Evolutionary conservation across 2,888 invertebrate genomes (phyloP).

Genomic region (Ormyrus pomaceus): DNA sequence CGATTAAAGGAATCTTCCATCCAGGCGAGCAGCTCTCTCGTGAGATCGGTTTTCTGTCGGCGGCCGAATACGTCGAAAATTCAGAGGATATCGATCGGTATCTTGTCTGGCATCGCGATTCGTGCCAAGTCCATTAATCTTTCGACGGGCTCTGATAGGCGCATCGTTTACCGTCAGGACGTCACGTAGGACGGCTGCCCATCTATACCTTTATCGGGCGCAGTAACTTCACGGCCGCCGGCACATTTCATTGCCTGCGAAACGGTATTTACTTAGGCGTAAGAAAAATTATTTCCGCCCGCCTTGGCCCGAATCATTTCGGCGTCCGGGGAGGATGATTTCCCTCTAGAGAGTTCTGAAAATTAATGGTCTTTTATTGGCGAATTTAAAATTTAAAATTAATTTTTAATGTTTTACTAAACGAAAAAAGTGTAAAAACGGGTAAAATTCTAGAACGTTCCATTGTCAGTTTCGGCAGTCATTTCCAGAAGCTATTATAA

Average conservation of each 20-base stretch:
- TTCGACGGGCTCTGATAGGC: conserved; percentile 40
- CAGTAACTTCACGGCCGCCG: background rate
- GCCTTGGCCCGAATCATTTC: too few relatives aligned
- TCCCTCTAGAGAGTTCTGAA: too few relatives aligned
- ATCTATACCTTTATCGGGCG: conserved; percentile 1
- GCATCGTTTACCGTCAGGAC: conserved; percentile 44
- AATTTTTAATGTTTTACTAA: too few relatives aligned
- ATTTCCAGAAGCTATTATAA: too few relatives aligned
- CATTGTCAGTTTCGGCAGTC: too few relatives aligned
- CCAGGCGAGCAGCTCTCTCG: background rate
- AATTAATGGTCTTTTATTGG: too few relatives aligned
- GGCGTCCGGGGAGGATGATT: too few relatives aligned
- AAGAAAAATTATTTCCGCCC: conserved; percentile 19
- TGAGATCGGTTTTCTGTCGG: conserved; percentile 40
- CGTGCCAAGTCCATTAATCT: conserved; percentile 53
- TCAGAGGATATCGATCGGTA: conserved; percentile 47
- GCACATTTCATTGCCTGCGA: conserved; percentile 16
- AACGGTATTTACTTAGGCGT: conserved; percentile 15
- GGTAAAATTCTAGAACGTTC: too few relatives aligned
- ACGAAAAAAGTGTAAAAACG: too few relatives aligned
- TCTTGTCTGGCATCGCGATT: conserved; percentile 40
- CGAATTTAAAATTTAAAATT: too few relatives aligned
- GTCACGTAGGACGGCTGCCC: conserved; percentile 30
- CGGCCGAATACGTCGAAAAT: conserved; percentile 33
- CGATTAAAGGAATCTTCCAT: conserved; percentile 32